A percentile compares a stretch with the other conserved stretches of the same genome.
Evolutionary conservation across 2,888 invertebrate species (phyloP).

Genomic region (Chironomus tentans): DNA sequence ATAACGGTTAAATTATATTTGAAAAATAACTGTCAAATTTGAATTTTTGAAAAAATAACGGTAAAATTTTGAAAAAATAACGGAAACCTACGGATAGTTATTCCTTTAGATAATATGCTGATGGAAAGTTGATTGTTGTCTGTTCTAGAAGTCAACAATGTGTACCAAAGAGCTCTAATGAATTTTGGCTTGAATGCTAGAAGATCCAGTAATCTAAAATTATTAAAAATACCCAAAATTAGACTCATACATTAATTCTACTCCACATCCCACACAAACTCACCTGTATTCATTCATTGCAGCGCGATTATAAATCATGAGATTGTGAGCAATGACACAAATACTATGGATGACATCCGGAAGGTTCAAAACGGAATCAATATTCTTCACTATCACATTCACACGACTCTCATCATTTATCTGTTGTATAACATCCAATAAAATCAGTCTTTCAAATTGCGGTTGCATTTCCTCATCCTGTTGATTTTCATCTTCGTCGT

Average conservation of each 20-base stretch:
- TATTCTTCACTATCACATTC: conserved; percentile 43
- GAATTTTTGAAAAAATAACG: too few species aligned
- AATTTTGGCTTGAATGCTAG: conserved; percentile 71
- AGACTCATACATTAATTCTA: conserved; percentile 16
- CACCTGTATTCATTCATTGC: conserved; percentile 80
- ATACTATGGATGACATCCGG: conserved; percentile 54
- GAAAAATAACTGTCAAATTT: too few species aligned
- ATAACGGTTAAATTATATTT: neutral
- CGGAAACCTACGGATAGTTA: conserved; percentile 38
- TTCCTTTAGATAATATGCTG: conserved; percentile 40
- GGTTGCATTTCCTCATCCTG: conserved; percentile 40
- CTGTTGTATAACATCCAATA: conserved; percentile 46
- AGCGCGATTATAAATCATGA: conserved; percentile 69
- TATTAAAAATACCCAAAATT: conserved; percentile 12
- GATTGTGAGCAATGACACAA: conserved; percentile 72
- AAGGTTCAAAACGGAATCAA: conserved; percentile 40
- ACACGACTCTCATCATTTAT: conserved; percentile 56
- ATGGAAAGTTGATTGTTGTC: conserved; percentile 36
- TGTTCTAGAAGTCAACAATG: conserved; percentile 39
- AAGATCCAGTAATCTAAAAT: conserved; percentile 59
- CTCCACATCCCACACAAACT: conserved; percentile 32
- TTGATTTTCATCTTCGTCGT: conserved; percentile 48
- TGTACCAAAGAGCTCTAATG: conserved; percentile 64
- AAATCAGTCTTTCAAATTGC: conserved; percentile 34
- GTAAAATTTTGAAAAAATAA: too few species aligned